Percentiles rank a stretch among this genome's conserved stretches.
Evolutionary conservation across 2,113 vertebrate genomes (phyloP).

Genomic region (Psettodes erumei): DNA sequence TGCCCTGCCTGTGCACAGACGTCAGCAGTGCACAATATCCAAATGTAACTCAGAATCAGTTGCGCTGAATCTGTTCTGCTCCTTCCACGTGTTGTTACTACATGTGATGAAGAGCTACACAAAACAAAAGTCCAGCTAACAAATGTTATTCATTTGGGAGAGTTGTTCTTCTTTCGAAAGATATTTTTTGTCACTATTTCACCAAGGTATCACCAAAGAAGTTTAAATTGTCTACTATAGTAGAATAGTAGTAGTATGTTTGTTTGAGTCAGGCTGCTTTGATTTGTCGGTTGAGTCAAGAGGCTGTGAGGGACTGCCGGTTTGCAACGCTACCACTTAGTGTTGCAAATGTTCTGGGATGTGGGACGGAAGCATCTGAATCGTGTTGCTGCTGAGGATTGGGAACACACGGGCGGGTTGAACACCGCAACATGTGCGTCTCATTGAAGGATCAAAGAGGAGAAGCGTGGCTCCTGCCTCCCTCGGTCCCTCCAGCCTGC

Average conservation of each 20-base stretch:
- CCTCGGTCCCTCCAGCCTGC: constrained; percentile 23
- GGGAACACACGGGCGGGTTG: constrained; percentile 26
- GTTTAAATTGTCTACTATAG: too few species aligned
- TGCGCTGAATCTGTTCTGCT: constrained; percentile 6
- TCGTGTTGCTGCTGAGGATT: constrained; percentile 33
- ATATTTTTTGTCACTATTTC: neutral
- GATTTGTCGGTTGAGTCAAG: neutral
- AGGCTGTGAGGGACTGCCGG: neutral
- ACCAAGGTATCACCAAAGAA: neutral
- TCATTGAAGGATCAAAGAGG: constrained; percentile 78
- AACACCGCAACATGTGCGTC: constrained; percentile 69
- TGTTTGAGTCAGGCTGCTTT: too few species aligned
- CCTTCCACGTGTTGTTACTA: neutral
- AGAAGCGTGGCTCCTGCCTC: constrained; percentile 49
- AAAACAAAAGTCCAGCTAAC: too few species aligned
- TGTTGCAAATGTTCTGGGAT: constrained; percentile 18
- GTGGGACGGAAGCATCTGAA: constrained; percentile 5
- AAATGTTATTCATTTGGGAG: too few species aligned
- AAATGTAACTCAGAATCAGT: neutral
- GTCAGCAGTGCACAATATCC: neutral
- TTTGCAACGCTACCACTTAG: neutral
- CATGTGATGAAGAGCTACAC: neutral
- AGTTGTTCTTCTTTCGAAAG: neutral
- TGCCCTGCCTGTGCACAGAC: neutral
- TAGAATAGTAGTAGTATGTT: too few species aligned